A percentile compares a stretch with the other conserved stretches of the same genome.
phyloP scores from a whole-genome alignment of 2,113 vertebrate species.

The Hypomesus transpacificus region DNA sequence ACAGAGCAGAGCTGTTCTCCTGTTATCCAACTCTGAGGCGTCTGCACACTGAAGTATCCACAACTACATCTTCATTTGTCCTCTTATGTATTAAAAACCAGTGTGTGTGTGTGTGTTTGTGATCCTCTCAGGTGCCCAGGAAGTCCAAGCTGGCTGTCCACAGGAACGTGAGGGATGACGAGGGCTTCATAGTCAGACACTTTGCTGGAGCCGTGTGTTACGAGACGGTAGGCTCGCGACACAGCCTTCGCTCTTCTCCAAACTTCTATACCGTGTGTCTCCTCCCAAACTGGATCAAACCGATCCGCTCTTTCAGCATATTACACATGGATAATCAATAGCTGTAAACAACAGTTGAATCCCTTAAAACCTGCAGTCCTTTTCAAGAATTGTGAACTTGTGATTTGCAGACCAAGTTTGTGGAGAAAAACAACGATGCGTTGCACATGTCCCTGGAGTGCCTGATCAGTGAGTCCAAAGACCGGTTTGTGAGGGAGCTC shows the following conservation, averaged over 20 bases:
- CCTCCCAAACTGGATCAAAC: too few species aligned
- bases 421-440: constrained; percentile 99
- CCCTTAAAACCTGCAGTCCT: background rate
- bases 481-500: constrained; percentile 85
- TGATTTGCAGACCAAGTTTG: constrained; percentile 83
- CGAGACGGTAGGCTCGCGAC: constrained; percentile 80
- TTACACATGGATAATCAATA: background rate
- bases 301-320: background rate
- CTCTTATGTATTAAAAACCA: too few species aligned
- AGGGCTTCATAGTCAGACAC: constrained; percentile 94
- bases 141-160: constrained; percentile 95
- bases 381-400: too few species aligned
- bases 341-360: background rate
- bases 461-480: constrained; percentile 92
- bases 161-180: constrained; percentile 94
- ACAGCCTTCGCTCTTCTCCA: too few species aligned
- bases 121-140: constrained; percentile 81
- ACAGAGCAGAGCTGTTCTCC: background rate
- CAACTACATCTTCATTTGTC: too few species aligned
- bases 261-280: too few species aligned
- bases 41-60: too few species aligned
- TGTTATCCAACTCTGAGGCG: background rate
- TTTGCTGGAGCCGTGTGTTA: constrained; percentile 98
- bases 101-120: constrained; percentile 10
- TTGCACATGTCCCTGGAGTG: constrained; percentile 95